These are phyloP conservation scores for Eupeodes latifasciatus DNA, from an alignment of 2,888 invertebrate genomes.

Conservation along the genomic window DNA sequence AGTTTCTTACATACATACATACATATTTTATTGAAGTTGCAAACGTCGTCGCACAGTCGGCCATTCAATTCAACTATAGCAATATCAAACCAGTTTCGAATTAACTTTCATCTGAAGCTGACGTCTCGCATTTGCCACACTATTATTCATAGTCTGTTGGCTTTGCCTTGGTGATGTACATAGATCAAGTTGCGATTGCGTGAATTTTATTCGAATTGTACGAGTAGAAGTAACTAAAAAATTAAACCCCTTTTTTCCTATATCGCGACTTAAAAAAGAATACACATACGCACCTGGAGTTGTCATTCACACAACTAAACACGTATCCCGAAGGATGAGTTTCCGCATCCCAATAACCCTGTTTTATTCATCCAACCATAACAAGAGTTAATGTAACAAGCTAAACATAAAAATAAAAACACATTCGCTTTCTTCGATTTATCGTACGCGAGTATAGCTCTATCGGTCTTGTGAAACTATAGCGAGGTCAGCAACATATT, in stretches of 20 bases:
- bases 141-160: slow-evolving; percentile 71
- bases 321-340: slow-evolving; percentile 60
- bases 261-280: slow-evolving; percentile 31
- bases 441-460: slow-evolving; percentile 8
- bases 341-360: slow-evolving; percentile 47
- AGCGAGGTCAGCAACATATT: slow-evolving; percentile 74
- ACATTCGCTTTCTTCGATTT: slow-evolving; percentile 74
- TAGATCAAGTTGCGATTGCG: slow-evolving; percentile 64
- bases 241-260: slow-evolving; percentile 19
- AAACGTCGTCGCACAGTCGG: slow-evolving; percentile 48
- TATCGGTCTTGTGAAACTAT: slow-evolving; percentile 70
- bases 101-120: slow-evolving; percentile 83
- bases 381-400: slow-evolving; percentile 40
- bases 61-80: slow-evolving; percentile 63
- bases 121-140: slow-evolving; percentile 80
- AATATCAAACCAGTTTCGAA: slow-evolving; percentile 84
- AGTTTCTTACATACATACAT: background rate
- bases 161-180: slow-evolving; percentile 69
- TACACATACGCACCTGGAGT: slow-evolving; percentile 42
- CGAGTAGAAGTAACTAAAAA: background rate
- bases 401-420: slow-evolving; percentile 21
- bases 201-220: slow-evolving; percentile 35
- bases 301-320: slow-evolving; percentile 25
- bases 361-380: slow-evolving; percentile 41
- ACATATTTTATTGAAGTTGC: slow-evolving; percentile 38